Conservation (phyloP, 2,113 vertebrate genomes). For the Callaeas wilsoni region DNA sequence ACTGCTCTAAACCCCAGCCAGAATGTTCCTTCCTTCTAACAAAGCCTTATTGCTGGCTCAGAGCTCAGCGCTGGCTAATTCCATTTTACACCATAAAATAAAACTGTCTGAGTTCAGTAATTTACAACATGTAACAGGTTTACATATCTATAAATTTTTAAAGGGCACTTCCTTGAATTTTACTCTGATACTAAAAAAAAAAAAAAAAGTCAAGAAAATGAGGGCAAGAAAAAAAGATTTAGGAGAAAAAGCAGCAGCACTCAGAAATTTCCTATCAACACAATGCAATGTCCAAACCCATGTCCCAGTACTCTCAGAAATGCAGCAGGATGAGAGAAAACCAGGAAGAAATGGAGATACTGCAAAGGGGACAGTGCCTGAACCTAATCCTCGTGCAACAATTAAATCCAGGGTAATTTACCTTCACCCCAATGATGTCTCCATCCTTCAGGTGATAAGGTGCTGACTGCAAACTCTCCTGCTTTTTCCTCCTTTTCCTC, state of each 20-base stretch:
- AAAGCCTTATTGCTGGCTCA: neutral
- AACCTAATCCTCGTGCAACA: neutral
- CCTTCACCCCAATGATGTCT: constrained; percentile 88
- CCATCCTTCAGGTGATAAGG: constrained; percentile 91
- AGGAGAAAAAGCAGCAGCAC: neutral
- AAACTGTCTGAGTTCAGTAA: neutral
- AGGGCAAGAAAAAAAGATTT: neutral
- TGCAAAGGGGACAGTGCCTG: neutral
- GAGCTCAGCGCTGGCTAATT: neutral
- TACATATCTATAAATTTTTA: neutral
- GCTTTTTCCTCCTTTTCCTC: constrained; percentile 87
- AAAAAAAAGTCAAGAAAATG: neutral
- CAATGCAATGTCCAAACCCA: neutral
- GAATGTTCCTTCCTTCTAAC: neutral
- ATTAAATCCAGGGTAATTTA: neutral
- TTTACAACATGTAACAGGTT: neutral
- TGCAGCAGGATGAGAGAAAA: neutral
- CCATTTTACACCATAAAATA: neutral
- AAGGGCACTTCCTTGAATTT: neutral
- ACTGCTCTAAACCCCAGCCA: neutral
- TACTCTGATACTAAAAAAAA: too few relatives aligned
- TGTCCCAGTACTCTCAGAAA: neutral
- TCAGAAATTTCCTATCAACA: neutral
- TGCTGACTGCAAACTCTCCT: constrained; percentile 79
- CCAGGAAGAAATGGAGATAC: neutral